Percentiles rank a stretch among this genome's conserved stretches.
Evolutionary conservation across 1,140 invertebrate genomes (phyloP).

Genomic region (Coenobita brevimanus): DNA sequence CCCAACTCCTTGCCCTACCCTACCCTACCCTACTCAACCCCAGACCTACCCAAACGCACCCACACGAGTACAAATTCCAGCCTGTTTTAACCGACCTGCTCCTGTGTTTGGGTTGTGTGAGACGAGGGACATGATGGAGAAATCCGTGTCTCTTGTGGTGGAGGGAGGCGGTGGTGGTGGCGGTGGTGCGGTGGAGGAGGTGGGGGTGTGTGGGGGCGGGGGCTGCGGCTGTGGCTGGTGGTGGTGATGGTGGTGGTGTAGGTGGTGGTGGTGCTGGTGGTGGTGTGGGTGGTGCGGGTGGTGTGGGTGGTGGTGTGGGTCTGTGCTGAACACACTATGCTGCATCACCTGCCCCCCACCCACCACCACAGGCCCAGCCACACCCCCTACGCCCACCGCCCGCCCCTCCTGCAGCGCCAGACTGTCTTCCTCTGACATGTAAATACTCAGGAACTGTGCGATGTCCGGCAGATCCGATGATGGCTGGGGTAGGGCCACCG

Average conservation of each 20-base stretch:
- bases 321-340: conserved; percentile 36
- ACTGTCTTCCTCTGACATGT: conserved; percentile 45
- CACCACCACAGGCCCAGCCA: not conserved
- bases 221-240: no score
- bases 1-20: not conserved
- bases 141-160: conserved; percentile 32
- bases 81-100: not conserved
- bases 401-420: conserved; percentile 21
- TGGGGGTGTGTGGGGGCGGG: no score
- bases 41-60: no score
- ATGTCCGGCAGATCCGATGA: conserved; percentile 40
- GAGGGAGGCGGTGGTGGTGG: not conserved
- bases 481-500: conserved; percentile 7
- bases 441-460: conserved; percentile 47
- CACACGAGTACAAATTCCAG: no score
- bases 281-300: no score
- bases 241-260: no score
- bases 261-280: no score
- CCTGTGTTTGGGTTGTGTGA: conserved; percentile 27
- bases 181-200: not conserved
- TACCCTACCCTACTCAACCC: no score
- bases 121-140: conserved; percentile 49
- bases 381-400: not conserved
- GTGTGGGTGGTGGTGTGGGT: no score
- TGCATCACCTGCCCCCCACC: conserved; percentile 19